These are phyloP conservation scores for Puma concolor DNA, from an alignment of 2,113 vertebrate genomes.

Conservation along the genomic window DNA sequence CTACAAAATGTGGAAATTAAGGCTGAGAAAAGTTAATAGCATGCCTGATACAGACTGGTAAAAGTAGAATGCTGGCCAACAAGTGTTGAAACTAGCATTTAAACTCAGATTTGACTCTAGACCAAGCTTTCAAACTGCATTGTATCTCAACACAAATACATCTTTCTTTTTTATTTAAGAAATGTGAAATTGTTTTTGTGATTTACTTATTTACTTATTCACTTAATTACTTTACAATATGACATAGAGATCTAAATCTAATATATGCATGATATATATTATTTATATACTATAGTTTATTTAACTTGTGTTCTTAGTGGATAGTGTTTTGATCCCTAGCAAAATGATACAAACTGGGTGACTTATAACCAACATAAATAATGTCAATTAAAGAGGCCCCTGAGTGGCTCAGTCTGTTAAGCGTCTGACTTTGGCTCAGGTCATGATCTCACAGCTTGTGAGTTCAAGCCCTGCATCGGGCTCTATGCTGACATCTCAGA, in stretches of 20 bases:
- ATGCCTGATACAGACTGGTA: not conserved
- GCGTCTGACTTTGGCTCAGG: too few species aligned
- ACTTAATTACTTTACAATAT: not conserved
- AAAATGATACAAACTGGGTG: not conserved
- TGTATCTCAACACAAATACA: not conserved
- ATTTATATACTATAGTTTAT: not conserved
- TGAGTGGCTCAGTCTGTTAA: too few species aligned
- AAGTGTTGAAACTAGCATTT: not conserved
- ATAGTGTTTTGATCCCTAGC: not conserved
- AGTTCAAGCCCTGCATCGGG: too few species aligned
- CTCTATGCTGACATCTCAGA: too few species aligned
- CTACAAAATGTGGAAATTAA: not conserved
- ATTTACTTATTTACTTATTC: not conserved
- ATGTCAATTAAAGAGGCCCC: too few species aligned
- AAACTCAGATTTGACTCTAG: not conserved
- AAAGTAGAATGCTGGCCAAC: not conserved
- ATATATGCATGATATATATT: not conserved
- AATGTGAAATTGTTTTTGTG: not conserved
- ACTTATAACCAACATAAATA: not conserved
- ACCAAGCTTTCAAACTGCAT: not conserved
- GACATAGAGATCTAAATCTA: not conserved
- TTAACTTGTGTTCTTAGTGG: not conserved
- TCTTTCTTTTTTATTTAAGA: conserved; percentile 14
- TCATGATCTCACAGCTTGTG: too few species aligned
- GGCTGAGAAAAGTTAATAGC: not conserved